Base-by-base conservation (phyloP, 2,797 vertebrate genomes). In the Oophaga sylvatica region DNA sequence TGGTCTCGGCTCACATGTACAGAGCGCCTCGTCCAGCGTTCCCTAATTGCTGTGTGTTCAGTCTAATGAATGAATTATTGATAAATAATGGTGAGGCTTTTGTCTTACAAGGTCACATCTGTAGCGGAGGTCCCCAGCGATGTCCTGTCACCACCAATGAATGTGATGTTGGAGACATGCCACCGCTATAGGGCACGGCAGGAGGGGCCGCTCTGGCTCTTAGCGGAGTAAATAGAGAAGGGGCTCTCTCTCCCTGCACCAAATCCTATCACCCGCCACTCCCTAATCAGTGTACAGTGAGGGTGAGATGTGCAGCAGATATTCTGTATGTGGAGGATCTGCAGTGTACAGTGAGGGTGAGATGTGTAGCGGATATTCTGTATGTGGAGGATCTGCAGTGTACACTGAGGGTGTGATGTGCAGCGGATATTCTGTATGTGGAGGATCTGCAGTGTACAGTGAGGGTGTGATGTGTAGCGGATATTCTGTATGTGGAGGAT, bases 31-130 rank as follows among this genome's bases (percentile, higher is more conserved):
- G 10, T 13, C 53, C 35, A 26, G 16, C 13, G 7, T 59, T 73
- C 45, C n/a, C 31, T 83, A 87, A 83, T 78, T 87, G 60, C 81
- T 83, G n/a, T 83, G 22, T 31, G 57, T 83, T 70, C 60, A 78
- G 63, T 78, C 57, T 87, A 82, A 81, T 62, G 73, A 87, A 65
- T 87, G 70, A 65, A 82, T 81, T 60, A 87, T 82, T 87, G 73
- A 82, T 81, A 53, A 41, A 77, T 78, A 41, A 68, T 26, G 73
- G 45, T 53, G 10, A 13, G 80, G 48, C 80, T 59, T 62, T 53
- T 26, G 29, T 59, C 80, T 35, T 67, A 56, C 80, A 82, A 82
- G 53, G 71, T 56, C 60, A 75, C 35, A 76, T 67, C 71, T 76
- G 80, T 56, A 67, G 45, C 45, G 60, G 11, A 41, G 67, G 15